Conservation (phyloP, 2,888 invertebrate genomes). For the Kryphioiulus occultus region DNA sequence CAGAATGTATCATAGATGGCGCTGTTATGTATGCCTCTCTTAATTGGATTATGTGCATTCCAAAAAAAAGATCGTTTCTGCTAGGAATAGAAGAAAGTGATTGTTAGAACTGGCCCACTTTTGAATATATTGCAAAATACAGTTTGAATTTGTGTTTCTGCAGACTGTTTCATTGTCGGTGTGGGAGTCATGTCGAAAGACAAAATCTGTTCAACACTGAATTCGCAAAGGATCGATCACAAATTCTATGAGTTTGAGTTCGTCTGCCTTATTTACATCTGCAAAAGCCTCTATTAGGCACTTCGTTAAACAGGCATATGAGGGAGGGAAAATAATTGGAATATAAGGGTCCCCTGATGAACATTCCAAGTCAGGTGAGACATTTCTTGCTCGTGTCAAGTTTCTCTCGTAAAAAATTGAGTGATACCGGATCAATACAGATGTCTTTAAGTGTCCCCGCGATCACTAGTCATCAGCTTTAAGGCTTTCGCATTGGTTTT, state of each 20-base stretch:
- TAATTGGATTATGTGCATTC: no score
- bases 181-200: neutral
- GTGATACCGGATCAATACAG: slow-evolving; percentile 6
- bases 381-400: slow-evolving; percentile 17
- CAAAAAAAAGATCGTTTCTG: no score
- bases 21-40: no score
- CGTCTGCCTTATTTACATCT: neutral
- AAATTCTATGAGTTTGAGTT: neutral
- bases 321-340: slow-evolving; percentile 18
- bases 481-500: neutral
- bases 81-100: no score
- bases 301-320: neutral
- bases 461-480: neutral
- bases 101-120: no score
- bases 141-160: no score
- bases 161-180: neutral
- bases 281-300: slow-evolving; percentile 30
- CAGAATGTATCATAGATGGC: no score
- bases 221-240: slow-evolving; percentile 13
- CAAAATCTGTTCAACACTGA: neutral
- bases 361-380: slow-evolving; percentile 21
- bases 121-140: no score
- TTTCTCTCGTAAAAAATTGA: neutral
- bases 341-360: slow-evolving; percentile 35
- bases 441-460: neutral